Evolutionary conservation across 2,888 invertebrate genomes (phyloP).

Genomic region (Phaedon cochleariae): DNA sequence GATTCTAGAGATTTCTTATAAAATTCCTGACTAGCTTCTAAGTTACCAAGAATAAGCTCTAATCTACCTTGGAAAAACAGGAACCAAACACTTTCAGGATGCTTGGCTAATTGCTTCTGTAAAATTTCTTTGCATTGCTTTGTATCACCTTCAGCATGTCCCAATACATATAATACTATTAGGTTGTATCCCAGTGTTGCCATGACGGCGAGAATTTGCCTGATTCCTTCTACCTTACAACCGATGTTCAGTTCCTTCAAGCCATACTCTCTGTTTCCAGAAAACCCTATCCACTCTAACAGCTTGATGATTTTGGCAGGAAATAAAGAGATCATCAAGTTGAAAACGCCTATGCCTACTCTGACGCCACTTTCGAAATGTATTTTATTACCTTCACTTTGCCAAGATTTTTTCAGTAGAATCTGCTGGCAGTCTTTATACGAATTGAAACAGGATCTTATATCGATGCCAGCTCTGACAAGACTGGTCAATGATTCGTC

Average conservation of each 20-base stretch:
- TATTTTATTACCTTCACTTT: slow-evolving; percentile 67
- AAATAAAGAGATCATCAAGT: slow-evolving; percentile 91
- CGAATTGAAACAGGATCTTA: slow-evolving; percentile 87
- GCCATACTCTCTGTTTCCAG: slow-evolving; percentile 80
- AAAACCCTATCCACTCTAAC: slow-evolving; percentile 94
- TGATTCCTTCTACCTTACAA: slow-evolving; percentile 76
- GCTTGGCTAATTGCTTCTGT: slow-evolving; percentile 75
- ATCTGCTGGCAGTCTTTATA: slow-evolving; percentile 92
- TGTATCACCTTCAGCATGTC: slow-evolving; percentile 82
- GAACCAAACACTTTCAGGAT: slow-evolving; percentile 89
- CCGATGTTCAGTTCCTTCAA: slow-evolving; percentile 78
- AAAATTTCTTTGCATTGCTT: slow-evolving; percentile 78
- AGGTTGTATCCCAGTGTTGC: slow-evolving; percentile 87
- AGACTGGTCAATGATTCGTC: slow-evolving; percentile 94
- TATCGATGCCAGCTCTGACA: slow-evolving; percentile 91
- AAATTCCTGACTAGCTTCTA: slow-evolving; percentile 76
- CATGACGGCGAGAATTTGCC: slow-evolving; percentile 87
- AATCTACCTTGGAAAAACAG: slow-evolving; percentile 89
- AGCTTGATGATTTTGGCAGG: slow-evolving; percentile 86
- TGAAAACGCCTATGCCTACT: slow-evolving; percentile 94
- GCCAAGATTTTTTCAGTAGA: slow-evolving; percentile 79
- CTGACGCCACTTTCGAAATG: slow-evolving; percentile 91
- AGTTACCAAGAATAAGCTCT: slow-evolving; percentile 81
- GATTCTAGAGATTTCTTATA: slow-evolving; percentile 84
- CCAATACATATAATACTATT: slow-evolving; percentile 83